Evolutionary conservation across 2,888 invertebrate species (phyloP), one percentile per base, ranked within the genome.

Genomic region (Bombylius discolor): DNA sequence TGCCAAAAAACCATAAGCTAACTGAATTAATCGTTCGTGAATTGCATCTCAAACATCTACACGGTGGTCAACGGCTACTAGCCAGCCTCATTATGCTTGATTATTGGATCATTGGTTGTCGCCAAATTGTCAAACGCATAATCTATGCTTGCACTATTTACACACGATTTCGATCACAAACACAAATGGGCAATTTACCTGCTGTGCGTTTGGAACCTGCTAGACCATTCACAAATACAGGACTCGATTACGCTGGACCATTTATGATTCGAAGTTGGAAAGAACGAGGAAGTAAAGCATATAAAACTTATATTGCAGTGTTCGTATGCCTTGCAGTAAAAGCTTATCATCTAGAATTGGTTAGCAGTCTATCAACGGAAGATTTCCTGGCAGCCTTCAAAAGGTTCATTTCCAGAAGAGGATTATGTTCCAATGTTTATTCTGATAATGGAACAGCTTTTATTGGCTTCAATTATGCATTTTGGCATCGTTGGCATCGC

Each of bases 331-430:
- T n/a, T n/a, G n/a, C n/a, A n/a, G n/a, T n/a, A n/a, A n/a, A n/a
- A n/a, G n/a, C n/a, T n/a, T n/a, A n/a, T n/a, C n/a, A n/a, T n/a
- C n/a, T n/a, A n/a, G n/a, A n/a, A n/a, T n/a, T n/a, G n/a, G n/a
- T n/a, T n/a, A n/a, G n/a, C n/a, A n/a, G n/a, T n/a, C n/a, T n/a
- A n/a, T n/a, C n/a, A n/a, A n/a, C n/a, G n/a, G n/a, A n/a, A n/a
- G n/a, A n/a, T n/a, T n/a, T n/a, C n/a, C 14, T 65, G 4, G 64
- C 62, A 1, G 55, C 61, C 1, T 56, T 64, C 14, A 46, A 57
- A 7, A 53, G 67, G 34, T 58, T 58, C 23, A 33, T 47, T 1
- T 39, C 47, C 4, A 31, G 56, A n/a, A 34, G 51, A 32, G 58
- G 50, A 1, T 4, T 47, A 1, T 48, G 48, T 23, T 9, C 13